Percentiles rank a stretch among this genome's conserved stretches.
These are phyloP conservation scores for Bimastos eiseni DNA, from an alignment of 2,888 invertebrate species.

Conservation along the genomic window DNA sequence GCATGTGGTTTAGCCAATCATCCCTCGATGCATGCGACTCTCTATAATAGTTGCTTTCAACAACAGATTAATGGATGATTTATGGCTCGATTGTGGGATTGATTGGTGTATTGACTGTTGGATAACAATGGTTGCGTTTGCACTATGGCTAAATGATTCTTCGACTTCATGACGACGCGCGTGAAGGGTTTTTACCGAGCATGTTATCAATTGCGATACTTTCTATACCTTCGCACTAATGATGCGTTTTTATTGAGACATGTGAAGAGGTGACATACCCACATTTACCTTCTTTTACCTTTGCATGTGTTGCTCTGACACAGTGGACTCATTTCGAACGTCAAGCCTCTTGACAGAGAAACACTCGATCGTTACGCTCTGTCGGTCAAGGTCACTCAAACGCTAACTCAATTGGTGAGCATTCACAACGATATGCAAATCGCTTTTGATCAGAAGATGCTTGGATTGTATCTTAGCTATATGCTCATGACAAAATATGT, in stretches of 20 bases:
- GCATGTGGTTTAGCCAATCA: not conserved
- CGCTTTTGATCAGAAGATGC: not conserved
- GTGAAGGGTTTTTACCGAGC: not conserved
- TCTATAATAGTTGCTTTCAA: too few relatives aligned
- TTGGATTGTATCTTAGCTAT: not conserved
- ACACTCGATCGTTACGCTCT: conserved; percentile 29
- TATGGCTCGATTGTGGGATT: not conserved
- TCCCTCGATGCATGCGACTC: not conserved
- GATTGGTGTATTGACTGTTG: not conserved
- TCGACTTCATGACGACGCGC: not conserved
- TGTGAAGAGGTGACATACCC: not conserved
- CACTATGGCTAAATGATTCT: not conserved
- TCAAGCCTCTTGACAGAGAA: conserved; percentile 35
- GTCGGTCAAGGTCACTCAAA: conserved; percentile 26
- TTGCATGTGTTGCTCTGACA: conserved; percentile 13
- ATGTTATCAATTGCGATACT: not conserved
- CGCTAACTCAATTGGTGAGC: conserved; percentile 13
- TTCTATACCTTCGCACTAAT: not conserved
- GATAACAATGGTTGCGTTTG: not conserved
- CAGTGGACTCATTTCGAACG: conserved; percentile 31
- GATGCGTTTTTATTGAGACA: not conserved
- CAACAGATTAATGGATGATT: not conserved
- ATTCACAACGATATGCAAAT: not conserved
- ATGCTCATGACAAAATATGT: not conserved
- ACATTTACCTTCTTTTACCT: not conserved